Conservation (phyloP, 2,113 vertebrate species). For the Mungos mungo region DNA sequence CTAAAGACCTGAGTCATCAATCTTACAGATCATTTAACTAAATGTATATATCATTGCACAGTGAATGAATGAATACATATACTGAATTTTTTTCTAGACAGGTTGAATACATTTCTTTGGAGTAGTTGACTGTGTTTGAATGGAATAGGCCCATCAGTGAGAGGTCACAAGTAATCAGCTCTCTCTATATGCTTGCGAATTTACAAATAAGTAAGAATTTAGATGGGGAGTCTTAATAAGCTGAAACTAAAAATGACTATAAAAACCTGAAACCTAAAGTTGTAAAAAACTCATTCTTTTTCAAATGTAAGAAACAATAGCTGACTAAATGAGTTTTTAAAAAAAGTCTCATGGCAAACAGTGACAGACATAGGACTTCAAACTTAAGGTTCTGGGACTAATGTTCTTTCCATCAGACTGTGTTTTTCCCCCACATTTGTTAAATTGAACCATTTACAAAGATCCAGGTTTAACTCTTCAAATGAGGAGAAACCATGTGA, state of each 20-base stretch:
- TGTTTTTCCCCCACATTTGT: not conserved
- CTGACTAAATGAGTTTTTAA: not conserved
- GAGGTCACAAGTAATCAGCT: not conserved
- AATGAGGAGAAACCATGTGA: not conserved
- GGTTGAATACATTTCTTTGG: not conserved
- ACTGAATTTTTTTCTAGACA: not conserved
- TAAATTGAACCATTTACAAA: not conserved
- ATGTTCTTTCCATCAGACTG: not conserved
- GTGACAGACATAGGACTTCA: not conserved
- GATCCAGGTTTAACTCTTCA: not conserved
- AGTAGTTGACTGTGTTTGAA: not conserved
- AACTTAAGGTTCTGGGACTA: not conserved
- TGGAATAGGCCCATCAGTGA: not conserved
- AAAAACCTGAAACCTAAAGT: not conserved
- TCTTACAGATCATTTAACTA: not conserved
- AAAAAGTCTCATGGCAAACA: not conserved
- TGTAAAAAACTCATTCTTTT: not conserved
- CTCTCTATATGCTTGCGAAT: not conserved
- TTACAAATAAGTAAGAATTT: not conserved
- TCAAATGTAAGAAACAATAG: not conserved
- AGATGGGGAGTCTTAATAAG: not conserved
- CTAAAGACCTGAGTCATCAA: not conserved
- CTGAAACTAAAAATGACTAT: not conserved
- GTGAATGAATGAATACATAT: not conserved
- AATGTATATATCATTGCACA: not conserved